Percentiles rank a stretch among this genome's conserved stretches.
Conservation (phyloP, 2,113 vertebrate species). For the Emydocephalus ijimae region DNA sequence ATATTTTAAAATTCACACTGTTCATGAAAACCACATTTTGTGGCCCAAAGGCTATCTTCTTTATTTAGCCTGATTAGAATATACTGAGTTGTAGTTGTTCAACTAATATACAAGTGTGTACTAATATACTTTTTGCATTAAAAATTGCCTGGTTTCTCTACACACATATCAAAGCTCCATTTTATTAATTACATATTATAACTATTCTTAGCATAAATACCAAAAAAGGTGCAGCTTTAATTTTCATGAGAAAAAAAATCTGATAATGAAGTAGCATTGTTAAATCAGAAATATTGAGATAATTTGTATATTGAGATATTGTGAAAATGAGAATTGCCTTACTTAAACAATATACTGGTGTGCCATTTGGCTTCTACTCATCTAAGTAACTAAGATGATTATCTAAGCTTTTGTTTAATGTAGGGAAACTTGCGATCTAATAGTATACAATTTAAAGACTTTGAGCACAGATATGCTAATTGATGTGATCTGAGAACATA, state of each 20-base stretch:
- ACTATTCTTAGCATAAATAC: background rate
- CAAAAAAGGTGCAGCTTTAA: background rate
- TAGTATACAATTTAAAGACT: background rate
- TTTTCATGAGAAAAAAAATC: constrained; percentile 3
- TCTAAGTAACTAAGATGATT: background rate
- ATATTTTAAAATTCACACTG: background rate
- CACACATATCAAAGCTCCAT: background rate
- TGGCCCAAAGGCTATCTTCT: background rate
- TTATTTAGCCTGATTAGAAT: background rate
- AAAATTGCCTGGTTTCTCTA: background rate
- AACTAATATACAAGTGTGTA: background rate
- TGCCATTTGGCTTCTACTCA: background rate
- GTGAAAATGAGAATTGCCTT: background rate
- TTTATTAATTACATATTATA: background rate
- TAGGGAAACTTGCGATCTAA: background rate
- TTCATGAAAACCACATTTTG: background rate
- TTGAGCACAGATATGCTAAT: background rate
- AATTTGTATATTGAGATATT: background rate
- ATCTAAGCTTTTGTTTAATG: background rate
- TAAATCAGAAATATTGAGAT: constrained; percentile 7
- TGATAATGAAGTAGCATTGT: constrained; percentile 13
- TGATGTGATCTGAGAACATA: background rate
- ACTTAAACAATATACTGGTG: background rate
- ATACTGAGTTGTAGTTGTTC: background rate
- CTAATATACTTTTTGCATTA: background rate